Conservation (phyloP, 2,113 vertebrate species). For the Cathartes aura region DNA sequence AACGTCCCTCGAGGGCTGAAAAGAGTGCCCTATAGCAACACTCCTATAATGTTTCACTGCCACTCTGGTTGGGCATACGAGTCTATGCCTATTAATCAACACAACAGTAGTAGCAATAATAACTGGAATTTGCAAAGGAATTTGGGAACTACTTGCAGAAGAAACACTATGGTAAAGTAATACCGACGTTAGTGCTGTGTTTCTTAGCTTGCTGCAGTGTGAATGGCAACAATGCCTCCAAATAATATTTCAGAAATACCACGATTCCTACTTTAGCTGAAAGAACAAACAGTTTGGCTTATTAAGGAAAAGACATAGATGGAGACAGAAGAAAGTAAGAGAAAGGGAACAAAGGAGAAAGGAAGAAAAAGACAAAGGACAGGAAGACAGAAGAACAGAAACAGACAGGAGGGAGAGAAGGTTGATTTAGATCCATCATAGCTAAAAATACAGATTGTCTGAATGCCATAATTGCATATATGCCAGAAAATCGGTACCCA, state of each 20-base stretch:
- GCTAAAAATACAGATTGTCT: neutral
- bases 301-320: neutral
- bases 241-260: neutral
- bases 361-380: neutral
- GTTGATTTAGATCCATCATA: rapidly evolving
- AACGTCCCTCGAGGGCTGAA: neutral
- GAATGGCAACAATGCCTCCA: neutral
- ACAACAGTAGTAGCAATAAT: neutral
- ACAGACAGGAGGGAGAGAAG: rapidly evolving
- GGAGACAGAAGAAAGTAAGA: neutral
- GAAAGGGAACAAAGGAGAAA: neutral
- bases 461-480: neutral
- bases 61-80: neutral
- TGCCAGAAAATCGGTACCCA: neutral
- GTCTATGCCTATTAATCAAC: neutral
- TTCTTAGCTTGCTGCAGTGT: neutral
- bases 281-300: neutral
- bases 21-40: neutral
- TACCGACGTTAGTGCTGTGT: neutral
- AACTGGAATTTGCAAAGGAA: neutral
- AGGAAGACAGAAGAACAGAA: rapidly evolving
- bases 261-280: neutral
- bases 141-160: neutral
- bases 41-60: neutral
- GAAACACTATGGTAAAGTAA: neutral